Evolutionary conservation across 1,140 invertebrate genomes (phyloP).

Genomic region (Vollenhovia emeryi): DNA sequence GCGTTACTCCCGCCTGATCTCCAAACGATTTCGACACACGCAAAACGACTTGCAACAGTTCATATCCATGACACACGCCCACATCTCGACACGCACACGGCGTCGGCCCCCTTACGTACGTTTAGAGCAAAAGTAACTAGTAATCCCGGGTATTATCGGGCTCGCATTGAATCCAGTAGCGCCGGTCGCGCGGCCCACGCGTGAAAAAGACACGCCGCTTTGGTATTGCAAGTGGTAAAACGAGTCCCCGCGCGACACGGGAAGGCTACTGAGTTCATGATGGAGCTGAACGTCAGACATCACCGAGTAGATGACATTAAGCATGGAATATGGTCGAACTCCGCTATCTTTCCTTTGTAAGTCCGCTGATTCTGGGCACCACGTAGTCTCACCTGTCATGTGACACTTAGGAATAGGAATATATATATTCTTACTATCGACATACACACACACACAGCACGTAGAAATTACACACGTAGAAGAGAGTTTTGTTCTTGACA

Average conservation of each 20-base stretch:
- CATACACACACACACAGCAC: conserved; percentile 53
- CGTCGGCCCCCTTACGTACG: conserved; percentile 54
- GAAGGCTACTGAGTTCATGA: conserved; percentile 60
- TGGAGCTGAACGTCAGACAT: conserved; percentile 45
- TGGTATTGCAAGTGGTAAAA: not conserved
- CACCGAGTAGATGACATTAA: conserved; percentile 59
- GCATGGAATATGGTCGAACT: conserved; percentile 69
- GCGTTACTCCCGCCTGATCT: not conserved
- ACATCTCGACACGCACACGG: conserved; percentile 61
- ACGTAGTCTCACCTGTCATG: conserved; percentile 13
- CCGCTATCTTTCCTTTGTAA: conserved; percentile 21
- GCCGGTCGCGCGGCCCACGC: not conserved
- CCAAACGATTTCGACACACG: conserved; percentile 12
- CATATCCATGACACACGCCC: conserved; percentile 56
- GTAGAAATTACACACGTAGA: conserved; percentile 62
- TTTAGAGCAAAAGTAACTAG: conserved; percentile 55
- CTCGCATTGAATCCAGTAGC: conserved; percentile 58
- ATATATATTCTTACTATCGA: conserved; percentile 31
- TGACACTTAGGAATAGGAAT: conserved; percentile 50
- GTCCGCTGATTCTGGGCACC: conserved; percentile 43
- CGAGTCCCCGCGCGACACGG: not conserved
- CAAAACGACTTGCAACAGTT: conserved; percentile 26
- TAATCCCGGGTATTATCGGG: conserved; percentile 42
- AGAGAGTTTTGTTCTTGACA: conserved; percentile 65
- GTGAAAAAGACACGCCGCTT: not conserved